phyloP scores from a whole-genome alignment of 2,888 invertebrate genomes.

The Eupithecia subumbrata region DNA sequence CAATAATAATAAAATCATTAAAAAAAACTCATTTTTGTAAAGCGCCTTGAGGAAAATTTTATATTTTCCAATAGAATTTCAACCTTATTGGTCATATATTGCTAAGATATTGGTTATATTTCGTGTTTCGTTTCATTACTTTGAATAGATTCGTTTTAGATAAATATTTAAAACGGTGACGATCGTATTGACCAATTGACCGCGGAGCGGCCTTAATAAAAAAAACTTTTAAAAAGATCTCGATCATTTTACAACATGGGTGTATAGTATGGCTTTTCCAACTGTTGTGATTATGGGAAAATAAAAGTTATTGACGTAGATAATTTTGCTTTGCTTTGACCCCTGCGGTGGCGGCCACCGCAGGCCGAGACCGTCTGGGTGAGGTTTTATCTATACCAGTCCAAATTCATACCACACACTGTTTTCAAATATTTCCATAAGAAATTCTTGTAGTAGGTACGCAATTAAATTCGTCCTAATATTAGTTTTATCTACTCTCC shows the following conservation, averaged over 20 bases:
- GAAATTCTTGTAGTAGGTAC: background rate
- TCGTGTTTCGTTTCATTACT: too few species aligned
- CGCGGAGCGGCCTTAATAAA: too few species aligned
- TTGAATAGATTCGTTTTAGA: background rate
- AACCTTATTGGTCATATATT: too few species aligned
- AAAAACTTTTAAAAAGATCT: background rate
- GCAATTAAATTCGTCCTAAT: background rate
- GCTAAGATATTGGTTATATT: too few species aligned
- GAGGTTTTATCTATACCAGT: background rate
- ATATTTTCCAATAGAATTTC: too few species aligned
- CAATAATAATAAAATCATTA: too few species aligned
- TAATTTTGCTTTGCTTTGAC: background rate
- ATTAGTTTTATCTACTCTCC: background rate
- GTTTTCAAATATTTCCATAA: background rate
- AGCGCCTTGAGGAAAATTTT: too few species aligned
- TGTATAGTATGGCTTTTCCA: background rate
- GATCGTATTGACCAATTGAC: too few species aligned
- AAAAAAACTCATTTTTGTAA: too few species aligned
- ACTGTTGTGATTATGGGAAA: background rate
- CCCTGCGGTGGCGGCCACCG: background rate
- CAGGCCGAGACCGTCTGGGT: background rate
- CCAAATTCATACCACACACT: background rate
- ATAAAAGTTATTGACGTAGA: background rate
- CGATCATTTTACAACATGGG: background rate
- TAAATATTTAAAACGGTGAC: too few species aligned